phyloP scores from a whole-genome alignment of 1,140 invertebrate genomes.

The Oppia nitens region DNA sequence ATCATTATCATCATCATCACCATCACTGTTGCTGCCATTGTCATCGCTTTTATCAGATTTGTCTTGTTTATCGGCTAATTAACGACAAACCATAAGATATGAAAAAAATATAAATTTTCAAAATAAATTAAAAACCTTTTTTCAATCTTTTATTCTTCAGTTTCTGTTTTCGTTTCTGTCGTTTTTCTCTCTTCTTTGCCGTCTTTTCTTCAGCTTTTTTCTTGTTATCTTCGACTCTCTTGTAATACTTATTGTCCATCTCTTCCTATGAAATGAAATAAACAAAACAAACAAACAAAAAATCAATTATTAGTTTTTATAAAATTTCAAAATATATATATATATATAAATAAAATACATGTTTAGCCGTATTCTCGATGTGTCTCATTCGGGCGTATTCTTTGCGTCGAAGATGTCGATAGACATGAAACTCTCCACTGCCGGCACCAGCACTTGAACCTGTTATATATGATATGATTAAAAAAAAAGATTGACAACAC shows the following conservation, averaged over 20 bases:
- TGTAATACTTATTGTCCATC: conserved; percentile 59
- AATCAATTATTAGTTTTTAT: conserved; percentile 3
- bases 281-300: background rate
- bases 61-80: background rate
- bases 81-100: too few relatives aligned
- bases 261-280: conserved; percentile 37
- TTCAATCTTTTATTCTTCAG: conserved; percentile 15
- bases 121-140: conserved; percentile 1
- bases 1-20: too few relatives aligned
- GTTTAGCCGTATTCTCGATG: conserved; percentile 68
- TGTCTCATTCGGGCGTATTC: conserved; percentile 87
- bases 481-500: background rate
- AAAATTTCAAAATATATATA: background rate
- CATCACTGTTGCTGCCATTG: too few relatives aligned
- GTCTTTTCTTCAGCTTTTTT: conserved; percentile 54
- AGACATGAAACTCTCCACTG: conserved; percentile 96
- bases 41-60: background rate
- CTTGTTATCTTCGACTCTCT: conserved; percentile 62
- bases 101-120: too few relatives aligned
- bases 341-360: conserved; percentile 36
- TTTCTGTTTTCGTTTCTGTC: conserved; percentile 19
- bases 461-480: conserved; percentile 19
- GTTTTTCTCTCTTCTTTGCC: conserved; percentile 63
- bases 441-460: conserved; percentile 88
- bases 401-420: conserved; percentile 76